phyloP scores from a whole-genome alignment of 2,797 vertebrate genomes.

The Sylvia borin region DNA sequence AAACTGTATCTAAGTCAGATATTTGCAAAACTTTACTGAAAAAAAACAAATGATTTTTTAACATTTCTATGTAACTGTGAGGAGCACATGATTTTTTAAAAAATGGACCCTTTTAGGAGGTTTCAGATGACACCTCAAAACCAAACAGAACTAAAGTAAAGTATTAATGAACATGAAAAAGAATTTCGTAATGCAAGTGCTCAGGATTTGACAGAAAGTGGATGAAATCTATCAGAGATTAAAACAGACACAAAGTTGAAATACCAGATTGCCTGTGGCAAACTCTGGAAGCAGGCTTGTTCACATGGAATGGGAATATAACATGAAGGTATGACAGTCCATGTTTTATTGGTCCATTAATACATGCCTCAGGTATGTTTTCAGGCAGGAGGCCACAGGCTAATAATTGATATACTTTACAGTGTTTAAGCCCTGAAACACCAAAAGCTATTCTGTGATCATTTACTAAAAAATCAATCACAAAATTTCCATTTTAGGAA shows the following conservation, averaged over 20 bases:
- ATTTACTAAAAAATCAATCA: not conserved
- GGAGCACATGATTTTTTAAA: not conserved
- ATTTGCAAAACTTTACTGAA: not conserved
- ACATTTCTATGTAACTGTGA: not conserved
- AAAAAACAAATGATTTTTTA: not conserved
- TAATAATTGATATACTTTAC: constrained; percentile 47
- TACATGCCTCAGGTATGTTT: constrained; percentile 57
- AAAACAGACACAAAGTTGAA: constrained; percentile 54
- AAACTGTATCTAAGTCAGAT: not conserved
- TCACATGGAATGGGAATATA: constrained; percentile 54
- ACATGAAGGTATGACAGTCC: constrained; percentile 21
- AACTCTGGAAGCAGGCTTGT: constrained; percentile 35
- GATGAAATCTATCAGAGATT: constrained; percentile 57
- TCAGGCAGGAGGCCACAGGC: constrained; percentile 45
- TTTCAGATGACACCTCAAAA: not conserved
- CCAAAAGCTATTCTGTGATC: constrained; percentile 38
- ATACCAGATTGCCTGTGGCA: constrained; percentile 56
- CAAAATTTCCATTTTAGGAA: not conserved
- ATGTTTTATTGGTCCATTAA: constrained; percentile 65
- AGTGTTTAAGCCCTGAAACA: constrained; percentile 34
- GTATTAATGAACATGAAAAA: constrained; percentile 36
- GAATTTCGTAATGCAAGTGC: not conserved
- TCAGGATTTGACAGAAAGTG: constrained; percentile 39
- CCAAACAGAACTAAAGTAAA: not conserved
- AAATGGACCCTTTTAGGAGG: not conserved